Conservation (phyloP, 64 coral and sea anemone genomes). For the Montipora foliosa region DNA sequence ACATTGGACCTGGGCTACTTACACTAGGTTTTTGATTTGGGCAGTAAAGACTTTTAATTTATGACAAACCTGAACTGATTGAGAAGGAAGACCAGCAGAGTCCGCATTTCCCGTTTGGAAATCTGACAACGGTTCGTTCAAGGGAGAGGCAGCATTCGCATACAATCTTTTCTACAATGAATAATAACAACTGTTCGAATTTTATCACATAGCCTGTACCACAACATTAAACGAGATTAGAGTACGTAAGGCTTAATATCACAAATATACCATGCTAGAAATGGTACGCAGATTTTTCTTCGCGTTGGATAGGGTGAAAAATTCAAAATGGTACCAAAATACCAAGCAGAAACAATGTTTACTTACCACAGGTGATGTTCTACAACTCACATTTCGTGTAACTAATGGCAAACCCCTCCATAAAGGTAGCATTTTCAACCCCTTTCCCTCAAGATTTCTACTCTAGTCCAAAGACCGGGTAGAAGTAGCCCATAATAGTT, state of each 20-base stretch:
- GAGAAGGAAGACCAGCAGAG: conserved; percentile 48
- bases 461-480: background rate
- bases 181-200: conserved; percentile 13
- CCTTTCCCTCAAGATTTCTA: background rate
- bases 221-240: background rate
- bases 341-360: background rate
- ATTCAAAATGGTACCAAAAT: background rate
- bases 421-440: conserved; percentile 78
- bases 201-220: background rate
- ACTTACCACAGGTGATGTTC: conserved; percentile 65
- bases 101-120: conserved; percentile 48
- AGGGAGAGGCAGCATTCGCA: conserved; percentile 76
- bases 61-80: conserved; percentile 73
- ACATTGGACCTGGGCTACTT: too few relatives aligned
- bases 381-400: conserved; percentile 55
- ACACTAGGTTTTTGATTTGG: too few relatives aligned
- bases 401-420: conserved; percentile 53
- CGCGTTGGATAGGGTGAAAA: background rate
- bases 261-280: background rate
- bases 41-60: too few relatives aligned
- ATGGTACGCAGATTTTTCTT: background rate
- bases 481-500: conserved; percentile 84
- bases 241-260: conserved; percentile 1
- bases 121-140: conserved; percentile 80
- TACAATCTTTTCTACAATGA: conserved; percentile 67